Percentiles rank a stretch among this genome's conserved stretches.
Evolutionary conservation across 2,888 invertebrate genomes (phyloP).

Genomic region (Mantis religiosa): DNA sequence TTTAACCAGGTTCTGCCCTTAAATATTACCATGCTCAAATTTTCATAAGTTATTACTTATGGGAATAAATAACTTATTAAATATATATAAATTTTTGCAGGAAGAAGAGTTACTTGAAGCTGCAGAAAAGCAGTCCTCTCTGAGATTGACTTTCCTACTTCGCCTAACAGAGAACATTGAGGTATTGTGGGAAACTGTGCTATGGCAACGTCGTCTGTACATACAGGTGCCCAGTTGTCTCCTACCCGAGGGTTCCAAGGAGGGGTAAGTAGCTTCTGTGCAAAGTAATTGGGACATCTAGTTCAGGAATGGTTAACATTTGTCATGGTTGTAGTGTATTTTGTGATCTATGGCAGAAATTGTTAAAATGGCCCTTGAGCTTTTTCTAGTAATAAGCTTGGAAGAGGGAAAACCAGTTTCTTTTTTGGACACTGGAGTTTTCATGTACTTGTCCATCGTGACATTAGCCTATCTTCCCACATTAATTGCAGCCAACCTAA

Average conservation of each 20-base stretch:
- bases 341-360: not conserved
- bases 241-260: slow-evolving; percentile 87
- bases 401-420: too few relatives aligned
- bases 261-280: slow-evolving; percentile 54
- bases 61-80: too few relatives aligned
- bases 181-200: slow-evolving; percentile 82
- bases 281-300: not conserved
- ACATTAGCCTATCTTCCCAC: too few relatives aligned
- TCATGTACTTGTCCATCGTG: too few relatives aligned
- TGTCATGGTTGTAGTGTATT: too few relatives aligned
- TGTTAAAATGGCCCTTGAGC: not conserved
- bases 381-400: too few relatives aligned
- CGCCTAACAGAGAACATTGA: slow-evolving; percentile 72
- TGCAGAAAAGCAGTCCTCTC: slow-evolving; percentile 62
- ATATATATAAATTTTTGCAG: slow-evolving; percentile 33
- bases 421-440: too few relatives aligned
- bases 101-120: slow-evolving; percentile 57
- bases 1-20: too few relatives aligned
- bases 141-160: slow-evolving; percentile 72
- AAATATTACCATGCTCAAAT: too few relatives aligned
- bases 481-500: too few relatives aligned
- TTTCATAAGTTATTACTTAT: too few relatives aligned
- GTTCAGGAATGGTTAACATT: too few relatives aligned
- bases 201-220: slow-evolving; percentile 74
- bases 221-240: slow-evolving; percentile 84